Conservation (phyloP, 2,113 vertebrate species). For the Nibea coibor region DNA sequence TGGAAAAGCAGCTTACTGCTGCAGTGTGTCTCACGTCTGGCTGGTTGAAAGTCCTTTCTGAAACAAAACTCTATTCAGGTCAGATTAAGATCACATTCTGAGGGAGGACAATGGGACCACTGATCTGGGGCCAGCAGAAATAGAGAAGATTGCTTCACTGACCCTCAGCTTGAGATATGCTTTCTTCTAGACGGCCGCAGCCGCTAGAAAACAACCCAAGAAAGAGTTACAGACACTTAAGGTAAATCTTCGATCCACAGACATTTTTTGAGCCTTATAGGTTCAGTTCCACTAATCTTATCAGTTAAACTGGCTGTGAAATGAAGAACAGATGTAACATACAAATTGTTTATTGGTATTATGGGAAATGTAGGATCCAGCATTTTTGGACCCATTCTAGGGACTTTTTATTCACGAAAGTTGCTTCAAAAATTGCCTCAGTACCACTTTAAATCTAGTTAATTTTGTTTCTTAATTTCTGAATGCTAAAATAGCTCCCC, state of each 20-base stretch:
- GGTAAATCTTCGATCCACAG: constrained; percentile 5
- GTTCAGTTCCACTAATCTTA: not conserved
- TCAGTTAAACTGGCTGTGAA: constrained; percentile 7
- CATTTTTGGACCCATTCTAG: not conserved
- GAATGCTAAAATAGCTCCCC: not conserved
- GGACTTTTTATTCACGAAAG: not conserved
- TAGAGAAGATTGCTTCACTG: constrained; percentile 70
- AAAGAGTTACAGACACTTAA: constrained; percentile 8
- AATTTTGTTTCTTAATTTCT: not conserved
- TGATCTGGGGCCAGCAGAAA: constrained; percentile 73
- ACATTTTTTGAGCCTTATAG: not conserved
- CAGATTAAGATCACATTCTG: constrained; percentile 82
- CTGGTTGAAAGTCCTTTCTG: constrained; percentile 68
- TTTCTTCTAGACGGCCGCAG: constrained; percentile 10
- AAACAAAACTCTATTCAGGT: constrained; percentile 78
- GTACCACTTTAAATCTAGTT: not conserved
- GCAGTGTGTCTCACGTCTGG: constrained; percentile 57
- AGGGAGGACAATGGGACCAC: constrained; percentile 70
- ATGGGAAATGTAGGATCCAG: not conserved
- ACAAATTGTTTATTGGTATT: not conserved
- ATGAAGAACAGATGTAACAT: not conserved
- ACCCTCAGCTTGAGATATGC: constrained; percentile 47
- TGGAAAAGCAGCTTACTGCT: constrained; percentile 60
- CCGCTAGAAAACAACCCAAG: constrained; percentile 23
- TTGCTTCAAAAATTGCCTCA: too few species aligned